Base-by-base conservation (phyloP, 2,797 vertebrate genomes). In the Pseudochirops cupreus region DNA sequence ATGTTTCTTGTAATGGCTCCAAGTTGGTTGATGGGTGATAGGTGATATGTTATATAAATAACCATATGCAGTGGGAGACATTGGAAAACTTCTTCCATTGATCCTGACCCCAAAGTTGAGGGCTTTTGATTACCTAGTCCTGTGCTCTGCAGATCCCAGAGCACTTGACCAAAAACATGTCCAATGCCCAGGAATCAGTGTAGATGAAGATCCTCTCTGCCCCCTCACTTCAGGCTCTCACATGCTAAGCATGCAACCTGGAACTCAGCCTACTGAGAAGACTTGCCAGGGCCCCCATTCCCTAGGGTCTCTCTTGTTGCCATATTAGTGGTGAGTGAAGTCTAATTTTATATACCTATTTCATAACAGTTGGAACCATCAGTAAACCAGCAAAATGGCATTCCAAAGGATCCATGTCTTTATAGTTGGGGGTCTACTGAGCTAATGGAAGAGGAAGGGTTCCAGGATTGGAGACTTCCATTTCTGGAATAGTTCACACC, bases 351-450 rank as follows among this genome's bases (percentile, higher is more conserved):
- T 82, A 82, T 82, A 82, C n/a, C 7, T 18, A 82, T 82, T n/a
- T 46, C 67, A 82, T 82, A 82, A 13, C 67, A 82, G 39, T 10
- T 82, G 67, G 18, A 82, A 82, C n/a, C 39, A 1, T 82, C 39
- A 82, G 39, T 82, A 82, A 82, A 82, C 4, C 39, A 82, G 67
- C n/a, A 82, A 82, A 82, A 82, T 82, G 39, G 67, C 16, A 82
- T 82, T 82, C 67, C 39, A 82, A 82, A 82, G 67, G 67, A 82
- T 46, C 67, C 62, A 67, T 82, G 67, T 82, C n/a, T 82, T 74
- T 46, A 39, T 82, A 74, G 67, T 5, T 82, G 16, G 67, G 67
- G 21, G 16, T 33, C 14, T 39, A 74, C 62, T 74, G 33, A 33
- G 67, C 39, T 82, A 46, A 6, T 46, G 18, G 46, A 82, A 82